These are phyloP conservation scores for Borostomias antarcticus DNA, from an alignment of 2,797 vertebrate species.

Conservation along the genomic window DNA sequence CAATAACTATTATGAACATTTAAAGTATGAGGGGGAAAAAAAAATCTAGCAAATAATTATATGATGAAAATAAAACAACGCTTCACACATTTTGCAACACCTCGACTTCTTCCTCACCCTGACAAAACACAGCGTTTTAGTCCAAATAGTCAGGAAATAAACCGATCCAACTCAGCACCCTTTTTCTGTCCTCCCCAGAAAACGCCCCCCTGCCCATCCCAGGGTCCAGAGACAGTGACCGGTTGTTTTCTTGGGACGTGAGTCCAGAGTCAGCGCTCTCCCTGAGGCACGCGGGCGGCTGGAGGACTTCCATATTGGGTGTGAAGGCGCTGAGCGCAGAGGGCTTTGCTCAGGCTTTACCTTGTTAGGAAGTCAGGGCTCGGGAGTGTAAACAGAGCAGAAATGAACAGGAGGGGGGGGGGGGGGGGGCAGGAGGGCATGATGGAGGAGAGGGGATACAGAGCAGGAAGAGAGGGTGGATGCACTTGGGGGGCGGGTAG, in stretches of 20 bases:
- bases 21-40: too few relatives aligned
- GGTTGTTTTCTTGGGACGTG: constrained; percentile 42
- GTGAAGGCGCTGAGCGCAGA: constrained; percentile 57
- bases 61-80: too few relatives aligned
- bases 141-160: not conserved
- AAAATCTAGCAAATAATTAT: too few relatives aligned
- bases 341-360: constrained; percentile 61
- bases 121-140: not conserved
- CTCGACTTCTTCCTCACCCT: too few relatives aligned
- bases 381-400: constrained; percentile 71
- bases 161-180: not conserved
- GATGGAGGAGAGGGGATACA: constrained; percentile 12
- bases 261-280: constrained; percentile 53
- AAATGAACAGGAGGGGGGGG: constrained; percentile 27
- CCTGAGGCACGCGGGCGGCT: constrained; percentile 47
- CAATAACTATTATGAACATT: too few relatives aligned
- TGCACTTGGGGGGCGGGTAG: not conserved
- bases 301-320: constrained; percentile 80
- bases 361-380: constrained; percentile 81
- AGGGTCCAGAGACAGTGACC: constrained; percentile 29
- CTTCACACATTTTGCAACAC: too few relatives aligned
- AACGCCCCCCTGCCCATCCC: constrained; percentile 25
- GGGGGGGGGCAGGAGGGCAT: not conserved
- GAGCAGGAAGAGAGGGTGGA: not conserved
- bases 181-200: constrained; percentile 36